A percentile compares a stretch with the other conserved stretches of the same genome.
phyloP scores from a whole-genome alignment of 2,797 vertebrate genomes.

The Melanotaenia pygmaea region DNA sequence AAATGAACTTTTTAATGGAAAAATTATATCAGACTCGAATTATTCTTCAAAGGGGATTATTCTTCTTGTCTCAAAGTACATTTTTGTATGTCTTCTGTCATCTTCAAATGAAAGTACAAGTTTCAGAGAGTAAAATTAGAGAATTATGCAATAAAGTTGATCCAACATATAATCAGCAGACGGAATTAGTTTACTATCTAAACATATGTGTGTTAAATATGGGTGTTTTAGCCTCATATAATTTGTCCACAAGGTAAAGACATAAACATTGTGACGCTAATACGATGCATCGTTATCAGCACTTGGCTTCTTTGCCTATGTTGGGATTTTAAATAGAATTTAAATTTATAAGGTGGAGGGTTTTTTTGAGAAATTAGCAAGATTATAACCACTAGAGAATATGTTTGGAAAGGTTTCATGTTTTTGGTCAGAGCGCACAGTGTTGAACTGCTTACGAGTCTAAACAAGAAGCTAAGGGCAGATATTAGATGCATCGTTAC shows the following conservation, averaged over 20 bases:
- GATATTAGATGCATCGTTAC: background rate
- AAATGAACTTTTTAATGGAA: constrained; percentile 6
- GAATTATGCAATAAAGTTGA: background rate
- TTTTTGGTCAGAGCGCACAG: background rate
- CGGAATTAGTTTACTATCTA: background rate
- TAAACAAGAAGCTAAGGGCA: background rate
- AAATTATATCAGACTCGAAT: constrained; percentile 3
- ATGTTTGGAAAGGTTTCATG: background rate
- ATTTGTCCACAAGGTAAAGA: background rate
- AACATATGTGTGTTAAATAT: no score
- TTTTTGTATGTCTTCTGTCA: background rate
- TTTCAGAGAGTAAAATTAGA: background rate
- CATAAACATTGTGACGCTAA: background rate
- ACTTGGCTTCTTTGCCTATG: background rate
- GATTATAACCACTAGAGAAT: background rate
- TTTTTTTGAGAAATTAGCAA: background rate
- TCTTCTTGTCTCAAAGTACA: background rate
- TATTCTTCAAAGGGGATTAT: background rate
- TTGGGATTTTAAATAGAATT: background rate
- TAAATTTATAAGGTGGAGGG: background rate
- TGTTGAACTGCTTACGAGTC: background rate
- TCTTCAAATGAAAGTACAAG: background rate
- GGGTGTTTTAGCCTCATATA: background rate
- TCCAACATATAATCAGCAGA: background rate
- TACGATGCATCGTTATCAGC: background rate